Evolutionary conservation across 2,888 invertebrate genomes (phyloP), one percentile per base, ranked within the genome.

Genomic region (Tenthredo livida): DNA sequence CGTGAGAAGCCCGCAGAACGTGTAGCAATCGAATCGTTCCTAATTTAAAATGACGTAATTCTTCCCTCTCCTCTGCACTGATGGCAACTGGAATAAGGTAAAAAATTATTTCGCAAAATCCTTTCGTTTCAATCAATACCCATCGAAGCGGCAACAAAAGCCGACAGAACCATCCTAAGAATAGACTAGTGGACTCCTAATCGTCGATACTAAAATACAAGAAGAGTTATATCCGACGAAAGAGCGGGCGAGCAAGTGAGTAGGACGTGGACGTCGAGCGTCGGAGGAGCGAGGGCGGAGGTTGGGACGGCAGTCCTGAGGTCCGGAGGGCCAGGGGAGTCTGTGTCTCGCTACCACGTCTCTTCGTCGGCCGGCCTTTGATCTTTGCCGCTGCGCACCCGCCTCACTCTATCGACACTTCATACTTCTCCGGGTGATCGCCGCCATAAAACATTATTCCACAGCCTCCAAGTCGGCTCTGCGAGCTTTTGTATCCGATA

Each of bases 391-490:
- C 92, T 91, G 91, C 91, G 93, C 93, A 92, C 92, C 93, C 93
- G 92, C 91, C 90, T 91, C 92, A 91, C 91, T 92, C 93, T 93
- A 93, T 93, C 93, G 93, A 93, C 93, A 93, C 93, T 93, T 93
- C 92, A 92, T 93, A 93, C 92, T 91, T 93, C 92, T 92, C 91
- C 92, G 91, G 92, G 91, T 92, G 93, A 93, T 93, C 92, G 92
- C 91, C 86, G 91, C 91, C 92, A 91, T 93, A 93, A 93, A 93
- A 93, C 92, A 92, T 92, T 93, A 92, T 92, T 92, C 91, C 89
- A 87, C 89, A 88, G 89, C 89, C 65, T 83, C 70, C 83, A 29
- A 70, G 29, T n/a, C 50, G 67, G 70, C 47, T 47, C 83, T 83
- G 47, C 47, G 67, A 83, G 67, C 83, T 25, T 67, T 83, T 67